Evolutionary conservation across 2,888 invertebrate species (phyloP).

Genomic region (Scotopteryx bipunctaria): DNA sequence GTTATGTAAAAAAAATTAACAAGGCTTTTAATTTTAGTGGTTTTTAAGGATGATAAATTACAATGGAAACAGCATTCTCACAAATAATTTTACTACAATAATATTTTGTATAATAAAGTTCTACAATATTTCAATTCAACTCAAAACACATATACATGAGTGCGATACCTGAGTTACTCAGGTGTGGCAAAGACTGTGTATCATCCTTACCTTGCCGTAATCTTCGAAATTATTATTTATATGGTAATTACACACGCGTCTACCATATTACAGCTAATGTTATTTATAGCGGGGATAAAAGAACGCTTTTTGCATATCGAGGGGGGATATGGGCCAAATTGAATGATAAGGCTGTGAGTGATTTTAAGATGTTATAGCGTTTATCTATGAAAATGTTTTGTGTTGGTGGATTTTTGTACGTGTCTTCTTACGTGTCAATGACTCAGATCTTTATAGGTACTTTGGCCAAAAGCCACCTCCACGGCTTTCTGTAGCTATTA

Average conservation of each 20-base stretch:
- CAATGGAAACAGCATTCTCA: too few species aligned
- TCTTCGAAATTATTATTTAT: slow-evolving; percentile 82
- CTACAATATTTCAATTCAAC: background rate
- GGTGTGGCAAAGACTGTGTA: slow-evolving; percentile 51
- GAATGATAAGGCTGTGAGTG: slow-evolving; percentile 27
- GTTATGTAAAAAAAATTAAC: too few species aligned
- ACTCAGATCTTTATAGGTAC: too few species aligned
- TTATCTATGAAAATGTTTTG: background rate
- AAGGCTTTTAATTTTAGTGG: background rate
- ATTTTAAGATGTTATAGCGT: slow-evolving; percentile 6
- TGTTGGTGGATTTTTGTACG: too few species aligned
- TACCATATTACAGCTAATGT: slow-evolving; percentile 57
- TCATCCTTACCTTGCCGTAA: slow-evolving; percentile 73
- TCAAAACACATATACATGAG: background rate
- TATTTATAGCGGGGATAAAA: slow-evolving; percentile 80
- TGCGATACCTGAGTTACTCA: slow-evolving; percentile 15
- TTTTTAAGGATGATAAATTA: background rate
- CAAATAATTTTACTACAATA: too few species aligned
- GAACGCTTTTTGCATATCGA: slow-evolving; percentile 78
- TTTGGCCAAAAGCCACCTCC: too few species aligned
- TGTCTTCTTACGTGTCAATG: too few species aligned
- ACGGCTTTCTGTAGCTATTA: too few species aligned
- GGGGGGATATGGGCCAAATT: slow-evolving; percentile 24
- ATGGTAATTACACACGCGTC: slow-evolving; percentile 78
- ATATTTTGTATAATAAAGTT: too few species aligned